Evolutionary conservation across 2,888 invertebrate genomes (phyloP), one percentile per base, ranked within the genome.

Genomic region (Calliphora vomitoria): DNA sequence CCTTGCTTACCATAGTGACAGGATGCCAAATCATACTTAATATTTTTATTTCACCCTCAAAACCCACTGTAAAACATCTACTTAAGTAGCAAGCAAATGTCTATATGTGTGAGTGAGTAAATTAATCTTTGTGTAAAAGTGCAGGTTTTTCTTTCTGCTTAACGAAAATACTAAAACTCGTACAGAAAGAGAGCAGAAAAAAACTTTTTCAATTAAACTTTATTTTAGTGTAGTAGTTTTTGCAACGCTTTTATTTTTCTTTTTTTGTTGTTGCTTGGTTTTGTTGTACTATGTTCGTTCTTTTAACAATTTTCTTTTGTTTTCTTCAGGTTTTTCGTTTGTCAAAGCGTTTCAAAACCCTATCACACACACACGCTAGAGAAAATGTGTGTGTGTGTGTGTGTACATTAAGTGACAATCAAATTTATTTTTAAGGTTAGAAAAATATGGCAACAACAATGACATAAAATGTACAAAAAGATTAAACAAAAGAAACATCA

Each of bases 201-300:
- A 83, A 87, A 87, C 72, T 87, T 87, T 87, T 87, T 84, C 87
- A 87, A 87, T 87, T 87, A 87, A 87, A 87, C 87, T 87, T 87
- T 82, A 79, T 76, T 84, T 87, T 71, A 53, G 64, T 79, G 83
- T 60, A 80, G 66, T 64, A 81, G 79, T 74, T 85, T 79, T 66
- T 66, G 58, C 58, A 66, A 69, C 69, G 71, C 71, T 44, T 20
- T n/a, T n/a, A n/a, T n/a, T n/a, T 31, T 18, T 25, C 66, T 3
- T 20, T 38, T 35, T 69, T 71, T 76, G 41, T 74, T 50, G 35
- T 50, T 50, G 6, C 38, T 47, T 68, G 6, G 47, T 20, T 68
- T 68, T 11, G 47, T 58, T 75, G 41, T 20, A 41, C 47, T 8
- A 50, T 38, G 69, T 69, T 25, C 31, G 55, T 71, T 47, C 13